phyloP scores from a whole-genome alignment of 2,888 invertebrate species.

The Chloromyia formosa region DNA sequence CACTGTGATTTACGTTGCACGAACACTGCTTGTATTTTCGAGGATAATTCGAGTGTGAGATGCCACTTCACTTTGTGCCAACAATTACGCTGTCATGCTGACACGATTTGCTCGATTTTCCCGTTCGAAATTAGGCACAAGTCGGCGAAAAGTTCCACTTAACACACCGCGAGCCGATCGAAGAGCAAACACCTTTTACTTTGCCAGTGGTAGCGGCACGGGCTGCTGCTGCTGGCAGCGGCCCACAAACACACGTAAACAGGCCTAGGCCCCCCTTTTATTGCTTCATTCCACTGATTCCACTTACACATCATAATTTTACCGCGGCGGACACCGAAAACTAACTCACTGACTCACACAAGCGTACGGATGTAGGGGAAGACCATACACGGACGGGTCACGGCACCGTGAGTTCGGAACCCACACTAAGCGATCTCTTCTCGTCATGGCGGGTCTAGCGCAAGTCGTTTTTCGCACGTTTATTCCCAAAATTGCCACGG shows the following conservation, averaged over 20 bases:
- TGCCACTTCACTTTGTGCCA: too few species aligned
- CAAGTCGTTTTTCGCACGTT: slow-evolving; percentile 66
- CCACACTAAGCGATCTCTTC: slow-evolving; percentile 42
- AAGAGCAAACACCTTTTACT: slow-evolving; percentile 18
- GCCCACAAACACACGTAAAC: too few species aligned
- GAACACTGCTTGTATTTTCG: too few species aligned
- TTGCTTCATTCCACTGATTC: too few species aligned
- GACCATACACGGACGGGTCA: neutral
- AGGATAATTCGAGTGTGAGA: too few species aligned
- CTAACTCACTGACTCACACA: neutral
- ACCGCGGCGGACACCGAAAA: too few species aligned
- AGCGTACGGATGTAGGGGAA: neutral
- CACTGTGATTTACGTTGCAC: too few species aligned
- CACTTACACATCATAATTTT: too few species aligned
- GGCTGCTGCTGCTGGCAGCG: neutral
- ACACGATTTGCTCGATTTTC: neutral
- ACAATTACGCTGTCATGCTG: too few species aligned
- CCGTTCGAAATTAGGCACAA: neutral
- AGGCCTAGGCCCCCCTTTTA: too few species aligned
- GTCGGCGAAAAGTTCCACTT: neutral
- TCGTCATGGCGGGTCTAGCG: slow-evolving; percentile 71
- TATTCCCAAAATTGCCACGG: slow-evolving; percentile 57
- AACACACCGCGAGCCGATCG: slow-evolving; percentile 7
- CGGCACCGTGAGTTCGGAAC: slow-evolving; percentile 1
- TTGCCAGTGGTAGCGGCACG: neutral